These are phyloP conservation scores for Nomada lathburiana DNA, from an alignment of 2,888 invertebrate species.

Conservation along the genomic window DNA sequence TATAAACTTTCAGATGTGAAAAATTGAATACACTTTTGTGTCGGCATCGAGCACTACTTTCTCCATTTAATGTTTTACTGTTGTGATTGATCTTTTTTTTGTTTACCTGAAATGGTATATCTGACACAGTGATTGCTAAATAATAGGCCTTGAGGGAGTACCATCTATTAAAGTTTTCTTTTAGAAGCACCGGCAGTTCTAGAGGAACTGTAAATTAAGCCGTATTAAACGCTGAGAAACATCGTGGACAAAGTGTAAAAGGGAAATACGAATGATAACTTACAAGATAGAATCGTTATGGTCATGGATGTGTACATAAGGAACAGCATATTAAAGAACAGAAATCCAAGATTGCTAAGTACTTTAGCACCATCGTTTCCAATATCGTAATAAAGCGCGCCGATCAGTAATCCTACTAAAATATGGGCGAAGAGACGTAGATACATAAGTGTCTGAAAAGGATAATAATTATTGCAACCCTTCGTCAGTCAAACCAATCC, in stretches of 20 bases:
- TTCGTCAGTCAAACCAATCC: background rate
- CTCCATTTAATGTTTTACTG: background rate
- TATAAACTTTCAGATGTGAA: background rate
- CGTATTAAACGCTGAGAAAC: background rate
- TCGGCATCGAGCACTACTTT: background rate
- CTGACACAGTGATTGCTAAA: conserved; percentile 97
- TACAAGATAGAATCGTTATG: conserved; percentile 98
- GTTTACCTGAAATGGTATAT: conserved; percentile 98
- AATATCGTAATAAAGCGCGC: conserved; percentile 97
- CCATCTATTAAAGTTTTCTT: conserved; percentile 99
- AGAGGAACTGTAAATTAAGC: conserved; percentile 90
- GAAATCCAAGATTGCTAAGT: conserved; percentile 97
- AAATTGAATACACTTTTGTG: background rate
- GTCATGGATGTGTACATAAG: conserved; percentile 99
- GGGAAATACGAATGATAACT: conserved; percentile 84
- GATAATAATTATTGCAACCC: background rate
- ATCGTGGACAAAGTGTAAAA: background rate
- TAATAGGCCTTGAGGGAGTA: conserved; percentile 98
- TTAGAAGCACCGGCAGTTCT: conserved; percentile 97
- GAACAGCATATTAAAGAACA: conserved; percentile 99
- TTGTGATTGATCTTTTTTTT: background rate
- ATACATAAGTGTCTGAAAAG: conserved; percentile 95
- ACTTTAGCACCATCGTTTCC: conserved; percentile 98
- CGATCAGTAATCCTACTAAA: conserved; percentile 96
- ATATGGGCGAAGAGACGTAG: conserved; percentile 97